Percentiles rank a stretch among this genome's conserved stretches.
Evolutionary conservation across 2,888 invertebrate genomes (phyloP).

Genomic region (Acrobeloides nanus): DNA sequence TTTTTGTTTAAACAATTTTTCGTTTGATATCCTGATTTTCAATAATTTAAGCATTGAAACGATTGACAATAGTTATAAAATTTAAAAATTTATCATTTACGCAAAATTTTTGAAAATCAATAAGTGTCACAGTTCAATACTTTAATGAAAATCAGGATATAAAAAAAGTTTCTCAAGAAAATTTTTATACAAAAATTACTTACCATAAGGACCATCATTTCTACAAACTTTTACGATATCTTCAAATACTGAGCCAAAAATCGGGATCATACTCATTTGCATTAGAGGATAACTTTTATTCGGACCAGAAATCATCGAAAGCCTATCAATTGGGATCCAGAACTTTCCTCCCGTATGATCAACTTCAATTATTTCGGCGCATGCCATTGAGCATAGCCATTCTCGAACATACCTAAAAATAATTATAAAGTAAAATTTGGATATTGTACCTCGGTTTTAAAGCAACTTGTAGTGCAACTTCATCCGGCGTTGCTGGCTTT

Average conservation of each 20-base stretch:
- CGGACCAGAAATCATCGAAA: slow-evolving; percentile 9
- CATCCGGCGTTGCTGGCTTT: slow-evolving; percentile 24
- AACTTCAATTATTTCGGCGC: slow-evolving; percentile 29
- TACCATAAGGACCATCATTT: slow-evolving; percentile 31
- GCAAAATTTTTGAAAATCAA: too few species aligned
- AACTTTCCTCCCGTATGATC: slow-evolving; percentile 28
- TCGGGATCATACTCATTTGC: slow-evolving; percentile 16
- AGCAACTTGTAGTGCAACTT: slow-evolving; percentile 31
- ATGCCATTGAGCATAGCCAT: slow-evolving; percentile 30
- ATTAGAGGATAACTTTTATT: slow-evolving; percentile 8
- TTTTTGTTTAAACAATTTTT: too few species aligned
- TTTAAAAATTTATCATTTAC: too few species aligned
- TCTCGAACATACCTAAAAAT: slow-evolving; percentile 31
- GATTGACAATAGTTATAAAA: too few species aligned
- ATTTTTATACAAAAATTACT: too few species aligned
- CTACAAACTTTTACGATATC: slow-evolving; percentile 24
- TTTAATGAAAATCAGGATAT: too few species aligned
- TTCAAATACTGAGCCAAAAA: slow-evolving; percentile 21
- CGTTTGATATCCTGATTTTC: too few species aligned
- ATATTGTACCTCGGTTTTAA: slow-evolving; percentile 1
- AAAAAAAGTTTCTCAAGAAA: too few species aligned
- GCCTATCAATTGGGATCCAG: slow-evolving; percentile 25
- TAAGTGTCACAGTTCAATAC: too few species aligned
- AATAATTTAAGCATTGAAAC: too few species aligned
- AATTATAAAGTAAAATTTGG: background rate